Evolutionary conservation across 2,113 vertebrate species (phyloP).

Genomic region (Sarotherodon lohbergeri): DNA sequence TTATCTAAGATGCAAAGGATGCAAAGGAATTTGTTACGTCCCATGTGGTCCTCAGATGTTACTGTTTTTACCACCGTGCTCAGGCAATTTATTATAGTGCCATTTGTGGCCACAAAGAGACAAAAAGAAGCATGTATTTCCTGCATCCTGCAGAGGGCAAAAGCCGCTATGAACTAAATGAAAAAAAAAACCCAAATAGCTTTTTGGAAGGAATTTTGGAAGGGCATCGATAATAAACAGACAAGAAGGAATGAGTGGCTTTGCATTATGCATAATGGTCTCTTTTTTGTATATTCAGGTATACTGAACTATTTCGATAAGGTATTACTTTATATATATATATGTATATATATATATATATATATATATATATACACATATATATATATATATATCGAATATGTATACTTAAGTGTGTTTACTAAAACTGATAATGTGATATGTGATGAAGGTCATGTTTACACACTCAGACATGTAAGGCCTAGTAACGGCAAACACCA

Average conservation of each 20-base stretch:
- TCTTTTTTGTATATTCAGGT: constrained; percentile 27
- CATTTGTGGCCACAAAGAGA: constrained; percentile 1
- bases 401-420: background rate
- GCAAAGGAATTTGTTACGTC: constrained; percentile 1
- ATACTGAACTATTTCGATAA: background rate
- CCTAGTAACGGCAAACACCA: background rate
- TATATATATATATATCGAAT: background rate
- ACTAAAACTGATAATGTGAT: background rate
- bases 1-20: constrained; percentile 5
- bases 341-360: background rate
- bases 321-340: background rate
- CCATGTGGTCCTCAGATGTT: constrained; percentile 61
- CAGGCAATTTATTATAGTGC: constrained; percentile 35
- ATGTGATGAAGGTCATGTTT: constrained; percentile 16
- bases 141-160: background rate
- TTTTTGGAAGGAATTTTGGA: background rate
- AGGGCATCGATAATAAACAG: constrained; percentile 7
- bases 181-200: background rate
- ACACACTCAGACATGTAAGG: background rate
- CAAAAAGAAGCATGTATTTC: constrained; percentile 2
- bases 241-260: constrained; percentile 17
- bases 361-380: no score
- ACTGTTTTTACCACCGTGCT: constrained; percentile 34
- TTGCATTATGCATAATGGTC: constrained; percentile 9
- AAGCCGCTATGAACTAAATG: background rate